A percentile compares a stretch with the other conserved stretches of the same genome.
Evolutionary conservation across 2,113 vertebrate species (phyloP).

Genomic region (Euleptes europaea): DNA sequence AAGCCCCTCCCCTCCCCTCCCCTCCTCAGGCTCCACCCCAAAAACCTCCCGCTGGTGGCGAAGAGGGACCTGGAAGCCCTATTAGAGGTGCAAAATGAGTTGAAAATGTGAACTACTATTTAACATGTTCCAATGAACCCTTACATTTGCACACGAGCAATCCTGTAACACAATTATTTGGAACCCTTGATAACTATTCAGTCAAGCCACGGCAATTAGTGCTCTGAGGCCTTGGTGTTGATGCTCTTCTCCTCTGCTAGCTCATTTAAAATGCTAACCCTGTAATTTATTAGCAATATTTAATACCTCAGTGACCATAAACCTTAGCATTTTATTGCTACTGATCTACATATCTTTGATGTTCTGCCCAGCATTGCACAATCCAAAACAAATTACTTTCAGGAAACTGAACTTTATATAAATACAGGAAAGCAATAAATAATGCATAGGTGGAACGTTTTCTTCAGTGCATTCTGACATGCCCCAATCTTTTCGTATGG

Average conservation of each 20-base stretch:
- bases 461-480: constrained; percentile 73
- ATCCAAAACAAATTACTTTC: constrained; percentile 86
- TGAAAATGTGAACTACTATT: not conserved
- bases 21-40: too few species aligned
- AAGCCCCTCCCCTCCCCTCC: too few species aligned
- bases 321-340: constrained; percentile 80
- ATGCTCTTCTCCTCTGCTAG: constrained; percentile 65
- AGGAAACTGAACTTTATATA: constrained; percentile 84
- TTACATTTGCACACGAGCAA: constrained; percentile 7
- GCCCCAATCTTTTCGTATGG: constrained; percentile 65
- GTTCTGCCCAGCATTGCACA: constrained; percentile 79
- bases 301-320: constrained; percentile 85
- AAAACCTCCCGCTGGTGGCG: too few species aligned
- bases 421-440: constrained; percentile 83
- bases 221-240: constrained; percentile 58
- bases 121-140: constrained; percentile 49
- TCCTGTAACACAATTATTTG: constrained; percentile 39
- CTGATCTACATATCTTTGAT: constrained; percentile 83
- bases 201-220: constrained; percentile 72
- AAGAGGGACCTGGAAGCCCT: too few species aligned
- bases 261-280: constrained; percentile 78
- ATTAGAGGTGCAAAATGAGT: constrained; percentile 22
- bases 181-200: constrained; percentile 73
- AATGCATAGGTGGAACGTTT: constrained; percentile 74
- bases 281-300: constrained; percentile 83